Percentiles rank a stretch among this genome's conserved stretches.
phyloP scores from a whole-genome alignment of 2,113 vertebrate genomes.

The Prochilodus magdalenae region DNA sequence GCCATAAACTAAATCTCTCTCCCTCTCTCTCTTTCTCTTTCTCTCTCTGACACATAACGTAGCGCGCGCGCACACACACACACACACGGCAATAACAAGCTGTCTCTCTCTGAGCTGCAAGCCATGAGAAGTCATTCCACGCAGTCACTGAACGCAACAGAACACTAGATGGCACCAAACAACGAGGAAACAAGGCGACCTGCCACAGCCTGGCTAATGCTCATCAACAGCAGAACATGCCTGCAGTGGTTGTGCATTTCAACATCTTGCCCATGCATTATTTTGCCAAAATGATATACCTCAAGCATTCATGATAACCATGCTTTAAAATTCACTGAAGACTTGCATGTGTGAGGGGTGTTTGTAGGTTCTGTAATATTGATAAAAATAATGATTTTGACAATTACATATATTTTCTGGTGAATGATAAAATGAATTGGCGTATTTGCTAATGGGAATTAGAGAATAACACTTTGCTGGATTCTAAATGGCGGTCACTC shows the following conservation, averaged over 20 bases:
- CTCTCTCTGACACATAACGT: not conserved
- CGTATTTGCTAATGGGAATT: too few species aligned
- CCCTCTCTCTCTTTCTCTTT: not conserved
- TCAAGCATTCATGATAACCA: too few species aligned
- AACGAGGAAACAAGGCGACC: constrained; percentile 14
- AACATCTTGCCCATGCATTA: not conserved
- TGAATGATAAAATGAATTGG: too few species aligned
- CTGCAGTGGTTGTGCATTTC: not conserved
- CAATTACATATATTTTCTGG: too few species aligned
- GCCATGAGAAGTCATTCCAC: not conserved
- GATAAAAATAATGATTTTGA: too few species aligned
- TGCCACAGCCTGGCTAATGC: not conserved
- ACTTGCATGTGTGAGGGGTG: too few species aligned
- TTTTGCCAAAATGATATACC: not conserved
- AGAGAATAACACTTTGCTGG: too few species aligned
- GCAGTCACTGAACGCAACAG: not conserved
- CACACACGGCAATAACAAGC: constrained; percentile 10
- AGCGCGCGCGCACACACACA: too few species aligned
- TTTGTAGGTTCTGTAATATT: not conserved
- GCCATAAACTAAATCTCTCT: not conserved
- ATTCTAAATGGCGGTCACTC: not conserved
- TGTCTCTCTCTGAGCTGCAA: not conserved
- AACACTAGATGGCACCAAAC: constrained; percentile 61
- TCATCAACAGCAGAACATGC: constrained; percentile 18
- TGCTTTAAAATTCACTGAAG: not conserved